These are phyloP conservation scores for Fulmarus glacialis DNA, from an alignment of 2,113 vertebrate genomes.

Conservation along the genomic window DNA sequence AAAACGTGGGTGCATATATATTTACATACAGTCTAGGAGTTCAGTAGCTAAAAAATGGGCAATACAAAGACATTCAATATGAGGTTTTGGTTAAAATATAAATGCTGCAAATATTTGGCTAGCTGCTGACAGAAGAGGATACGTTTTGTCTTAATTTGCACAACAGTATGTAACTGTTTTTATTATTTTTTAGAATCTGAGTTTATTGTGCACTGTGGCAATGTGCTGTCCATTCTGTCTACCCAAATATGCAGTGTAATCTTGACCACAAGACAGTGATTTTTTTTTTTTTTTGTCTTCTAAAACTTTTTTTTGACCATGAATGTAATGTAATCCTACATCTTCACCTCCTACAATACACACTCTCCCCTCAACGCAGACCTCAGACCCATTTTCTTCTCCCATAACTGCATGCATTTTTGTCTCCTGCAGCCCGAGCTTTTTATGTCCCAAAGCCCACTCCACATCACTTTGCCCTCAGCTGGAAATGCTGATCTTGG, in stretches of 20 bases:
- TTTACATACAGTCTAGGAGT: neutral
- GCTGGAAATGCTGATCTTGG: slow-evolving; percentile 4
- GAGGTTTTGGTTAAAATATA: neutral
- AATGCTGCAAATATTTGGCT: neutral
- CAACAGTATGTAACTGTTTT: neutral
- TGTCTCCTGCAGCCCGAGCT: neutral
- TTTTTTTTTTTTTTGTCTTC: neutral
- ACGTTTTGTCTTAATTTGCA: neutral
- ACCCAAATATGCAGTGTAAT: neutral
- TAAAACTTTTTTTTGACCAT: neutral
- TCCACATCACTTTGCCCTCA: neutral
- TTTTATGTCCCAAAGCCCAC: neutral
- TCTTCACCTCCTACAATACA: neutral
- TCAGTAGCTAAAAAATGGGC: neutral
- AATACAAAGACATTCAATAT: neutral
- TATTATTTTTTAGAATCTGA: neutral
- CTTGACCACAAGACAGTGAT: neutral
- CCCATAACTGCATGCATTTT: accelerated
- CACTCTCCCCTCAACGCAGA: neutral
- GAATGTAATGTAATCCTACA: neutral
- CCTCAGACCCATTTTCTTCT: neutral
- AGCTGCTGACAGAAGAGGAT: neutral
- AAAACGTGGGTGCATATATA: accelerated
- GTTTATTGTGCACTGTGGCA: neutral
- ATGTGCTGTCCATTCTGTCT: neutral